phyloP scores from a whole-genome alignment of 2,888 invertebrate genomes.

The Mayetiola destructor region DNA sequence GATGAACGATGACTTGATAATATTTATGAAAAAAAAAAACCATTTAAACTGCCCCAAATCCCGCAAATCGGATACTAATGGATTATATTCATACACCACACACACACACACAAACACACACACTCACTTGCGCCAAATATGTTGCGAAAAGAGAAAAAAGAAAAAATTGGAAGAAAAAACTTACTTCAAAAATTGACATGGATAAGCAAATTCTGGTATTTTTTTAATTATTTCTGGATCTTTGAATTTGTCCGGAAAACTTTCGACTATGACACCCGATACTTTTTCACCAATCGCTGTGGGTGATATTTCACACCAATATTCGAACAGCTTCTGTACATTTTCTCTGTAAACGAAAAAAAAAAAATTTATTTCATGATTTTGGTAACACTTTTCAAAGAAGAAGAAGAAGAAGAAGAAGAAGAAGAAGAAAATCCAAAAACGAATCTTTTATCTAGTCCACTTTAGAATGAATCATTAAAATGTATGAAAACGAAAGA shows the following conservation, averaged over 20 bases:
- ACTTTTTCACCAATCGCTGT: conserved; percentile 20
- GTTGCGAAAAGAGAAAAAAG: no score
- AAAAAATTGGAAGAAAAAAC: no score
- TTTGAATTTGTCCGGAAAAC: conserved; percentile 69
- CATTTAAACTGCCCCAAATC: no score
- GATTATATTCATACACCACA: no score
- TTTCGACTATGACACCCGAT: conserved; percentile 51
- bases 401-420: background rate
- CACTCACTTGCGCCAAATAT: no score
- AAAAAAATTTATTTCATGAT: background rate
- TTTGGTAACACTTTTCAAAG: no score
- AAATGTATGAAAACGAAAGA: no score
- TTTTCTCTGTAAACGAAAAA: conserved; percentile 25
- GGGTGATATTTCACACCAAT: conserved; percentile 33
- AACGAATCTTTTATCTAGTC: no score
- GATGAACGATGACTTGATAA: no score
- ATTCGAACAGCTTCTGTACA: conserved; percentile 35
- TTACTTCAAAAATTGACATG: conserved; percentile 64
- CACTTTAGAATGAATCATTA: background rate
- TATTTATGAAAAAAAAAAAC: no score
- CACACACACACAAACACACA: no score
- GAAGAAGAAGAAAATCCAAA: background rate
- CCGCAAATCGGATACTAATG: no score
- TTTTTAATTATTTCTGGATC: conserved; percentile 74
- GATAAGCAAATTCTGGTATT: conserved; percentile 85